These are phyloP conservation scores for Andrena praecox DNA, from an alignment of 2,888 invertebrate species.

Conservation along the genomic window DNA sequence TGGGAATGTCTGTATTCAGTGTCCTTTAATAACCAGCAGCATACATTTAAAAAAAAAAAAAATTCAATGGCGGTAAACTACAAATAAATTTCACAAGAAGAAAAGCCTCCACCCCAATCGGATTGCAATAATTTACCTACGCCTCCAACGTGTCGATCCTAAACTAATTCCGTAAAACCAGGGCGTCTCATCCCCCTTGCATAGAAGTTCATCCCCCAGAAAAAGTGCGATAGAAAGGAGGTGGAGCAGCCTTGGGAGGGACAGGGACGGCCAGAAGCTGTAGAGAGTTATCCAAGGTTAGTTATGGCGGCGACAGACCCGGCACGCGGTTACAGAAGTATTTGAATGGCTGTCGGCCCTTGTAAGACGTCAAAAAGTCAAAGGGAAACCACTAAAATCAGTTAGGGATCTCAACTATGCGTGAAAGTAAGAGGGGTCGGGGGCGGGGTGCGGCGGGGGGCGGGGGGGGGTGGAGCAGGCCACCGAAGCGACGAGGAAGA, in stretches of 20 bases:
- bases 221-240: constrained; percentile 50
- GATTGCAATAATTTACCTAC: background rate
- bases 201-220: background rate
- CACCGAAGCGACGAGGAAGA: constrained; percentile 42
- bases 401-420: constrained; percentile 84
- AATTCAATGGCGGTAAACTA: too few species aligned
- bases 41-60: too few species aligned
- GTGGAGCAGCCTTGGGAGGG: background rate
- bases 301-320: constrained; percentile 80
- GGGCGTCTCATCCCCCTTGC: background rate
- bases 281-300: constrained; percentile 81
- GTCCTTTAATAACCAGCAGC: too few species aligned
- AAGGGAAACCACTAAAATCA: constrained; percentile 84
- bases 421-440: constrained; percentile 64
- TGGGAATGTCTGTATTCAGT: too few species aligned
- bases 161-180: constrained; percentile 10
- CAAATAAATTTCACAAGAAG: too few species aligned
- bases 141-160: background rate
- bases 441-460: too few species aligned
- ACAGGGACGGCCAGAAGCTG: constrained; percentile 48
- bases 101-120: too few species aligned
- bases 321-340: constrained; percentile 82
- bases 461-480: constrained; percentile 20
- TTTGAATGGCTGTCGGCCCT: constrained; percentile 83
- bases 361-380: constrained; percentile 85